Base-by-base conservation (phyloP, 2,797 vertebrate species). In the Anguilla megastoma region DNA sequence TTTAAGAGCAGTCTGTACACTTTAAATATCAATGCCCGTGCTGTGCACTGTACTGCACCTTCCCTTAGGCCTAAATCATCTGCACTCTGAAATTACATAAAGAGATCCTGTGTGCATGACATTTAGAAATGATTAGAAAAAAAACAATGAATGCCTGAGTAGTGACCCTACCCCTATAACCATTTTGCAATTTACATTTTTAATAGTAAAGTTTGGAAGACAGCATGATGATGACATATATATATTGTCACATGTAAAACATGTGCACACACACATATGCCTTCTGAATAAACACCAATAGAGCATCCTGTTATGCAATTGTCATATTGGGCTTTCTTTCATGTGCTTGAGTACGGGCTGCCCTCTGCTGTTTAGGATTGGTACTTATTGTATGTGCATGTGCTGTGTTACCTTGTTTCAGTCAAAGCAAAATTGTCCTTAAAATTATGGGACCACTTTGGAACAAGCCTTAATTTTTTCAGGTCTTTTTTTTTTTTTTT, bases 321-420 rank as follows among this genome's bases (percentile, higher is more conserved):
- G 30, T 41, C 2, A 5, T 14, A 76, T 41, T 76, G 30, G 33
- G 14, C 33, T 16, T 76, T 33, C 16, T 16, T 36, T 21, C 21
- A 76, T 76, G 27, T 27, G 33, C 12, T 76, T 76, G 2, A 76
- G 12, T 76, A 60, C 88, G 54, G 89, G 88, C 80, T 87, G 91
- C 88, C 91, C 88, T 91, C 92, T 93, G 85, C 88, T 90, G 92
- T 84, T 82, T 3, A 33, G 86, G 60, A 74, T 87, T 24, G 58
- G 86, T 80, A 90, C 33, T 18, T 50, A n/a, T 24, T 66, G 21
- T 12, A 48, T 50, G 16, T 3, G 36, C 36, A 41, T 41, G 2
- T 41, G 36, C 36, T 41, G 36, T 24, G 21, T 24, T 24, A 6
- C 8, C 9, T 4, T n/a, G 18, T 4, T 56, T 56, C 54, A 56